Evolutionary conservation across 2,888 invertebrate species (phyloP).

Genomic region (Cinara cedri): DNA sequence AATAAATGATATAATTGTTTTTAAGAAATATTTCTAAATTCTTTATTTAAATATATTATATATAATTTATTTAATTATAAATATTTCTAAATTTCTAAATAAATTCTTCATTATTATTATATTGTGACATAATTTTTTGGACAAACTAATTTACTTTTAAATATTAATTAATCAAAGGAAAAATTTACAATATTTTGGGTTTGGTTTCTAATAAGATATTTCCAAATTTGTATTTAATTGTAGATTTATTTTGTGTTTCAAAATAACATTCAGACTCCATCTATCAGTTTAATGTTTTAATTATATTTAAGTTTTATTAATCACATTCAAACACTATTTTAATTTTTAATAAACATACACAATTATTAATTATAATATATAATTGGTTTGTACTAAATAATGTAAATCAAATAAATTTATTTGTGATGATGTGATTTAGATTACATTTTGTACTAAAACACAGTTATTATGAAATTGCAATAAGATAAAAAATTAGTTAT

Average conservation of each 20-base stretch:
- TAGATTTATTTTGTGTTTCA: neutral
- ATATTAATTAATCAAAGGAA: no score
- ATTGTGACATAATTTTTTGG: neutral
- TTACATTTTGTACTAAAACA: no score
- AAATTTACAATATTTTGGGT: no score
- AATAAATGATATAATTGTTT: no score
- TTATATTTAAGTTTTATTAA: neutral
- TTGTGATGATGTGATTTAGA: neutral
- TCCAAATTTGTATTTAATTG: no score
- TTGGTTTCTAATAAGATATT: no score
- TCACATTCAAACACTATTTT: neutral
- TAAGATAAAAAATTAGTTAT: no score
- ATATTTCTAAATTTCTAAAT: no score
- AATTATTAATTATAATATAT: neutral
- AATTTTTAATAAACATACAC: neutral
- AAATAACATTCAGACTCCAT: neutral
- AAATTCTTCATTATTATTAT: neutral
- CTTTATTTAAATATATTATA: no score
- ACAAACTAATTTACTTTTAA: neutral
- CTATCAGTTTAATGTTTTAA: neutral
- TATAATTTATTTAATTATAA: no score
- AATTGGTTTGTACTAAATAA: neutral
- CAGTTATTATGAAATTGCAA: no score
- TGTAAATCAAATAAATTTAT: neutral
- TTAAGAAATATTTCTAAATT: no score